Conservation (phyloP, 2,888 invertebrate species). For the Creontiades dilutus region DNA sequence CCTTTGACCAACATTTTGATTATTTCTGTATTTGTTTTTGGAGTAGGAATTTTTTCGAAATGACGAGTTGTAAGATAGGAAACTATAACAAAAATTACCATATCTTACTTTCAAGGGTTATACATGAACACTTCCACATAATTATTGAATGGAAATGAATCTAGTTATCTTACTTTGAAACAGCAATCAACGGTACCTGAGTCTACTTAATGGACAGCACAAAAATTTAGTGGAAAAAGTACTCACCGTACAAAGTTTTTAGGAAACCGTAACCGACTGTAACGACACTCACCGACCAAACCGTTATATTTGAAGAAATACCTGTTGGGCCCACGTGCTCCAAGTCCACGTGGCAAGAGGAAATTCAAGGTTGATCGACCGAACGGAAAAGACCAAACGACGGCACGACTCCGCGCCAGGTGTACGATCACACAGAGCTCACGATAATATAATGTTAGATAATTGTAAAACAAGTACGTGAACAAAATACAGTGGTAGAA, state of each 20-base stretch:
- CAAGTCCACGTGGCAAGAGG: not conserved
- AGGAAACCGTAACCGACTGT: constrained; percentile 26
- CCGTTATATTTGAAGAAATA: not conserved
- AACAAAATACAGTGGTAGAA: too few species aligned
- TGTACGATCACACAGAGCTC: not conserved
- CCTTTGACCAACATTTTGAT: too few species aligned
- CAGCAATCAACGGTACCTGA: not conserved
- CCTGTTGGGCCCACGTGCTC: not conserved
- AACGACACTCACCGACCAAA: constrained; percentile 21
- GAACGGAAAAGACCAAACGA: not conserved
- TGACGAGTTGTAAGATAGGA: too few species aligned
- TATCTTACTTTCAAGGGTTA: too few species aligned
- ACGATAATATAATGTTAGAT: not conserved
- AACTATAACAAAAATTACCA: too few species aligned
- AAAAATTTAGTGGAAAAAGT: not conserved
- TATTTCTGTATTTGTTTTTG: too few species aligned
- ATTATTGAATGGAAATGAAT: not conserved
- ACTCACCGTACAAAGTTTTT: not conserved
- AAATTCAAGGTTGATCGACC: not conserved
- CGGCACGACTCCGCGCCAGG: not conserved
- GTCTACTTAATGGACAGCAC: not conserved
- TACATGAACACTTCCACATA: not conserved
- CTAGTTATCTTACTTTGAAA: not conserved
- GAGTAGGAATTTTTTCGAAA: too few species aligned
- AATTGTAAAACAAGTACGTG: not conserved